Base-by-base conservation (phyloP, 2,797 vertebrate species). In the Podarcis siculus region DNA sequence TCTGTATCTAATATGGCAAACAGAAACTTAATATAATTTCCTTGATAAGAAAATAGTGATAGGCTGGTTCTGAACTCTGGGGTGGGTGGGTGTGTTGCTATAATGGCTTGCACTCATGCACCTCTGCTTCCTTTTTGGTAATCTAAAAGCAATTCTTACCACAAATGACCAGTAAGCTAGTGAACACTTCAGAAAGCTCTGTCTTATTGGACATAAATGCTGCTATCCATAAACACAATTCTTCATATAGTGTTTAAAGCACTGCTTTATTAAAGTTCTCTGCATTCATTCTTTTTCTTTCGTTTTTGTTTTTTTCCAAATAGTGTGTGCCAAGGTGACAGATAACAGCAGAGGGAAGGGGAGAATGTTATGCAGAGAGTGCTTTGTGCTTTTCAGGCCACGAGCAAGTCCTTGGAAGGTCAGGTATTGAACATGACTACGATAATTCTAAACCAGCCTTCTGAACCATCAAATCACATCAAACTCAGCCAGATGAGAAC, bases 381-480 rank as follows among this genome's bases (percentile, higher is more conserved):
- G n/a, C 64, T 93, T 95, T 93, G 37, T 92, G 83, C 42, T 89
- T 95, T 95, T 92, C 71, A 89, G 86, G 86, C 83, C 72, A 91
- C 76, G 42, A 90, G 45, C 78, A 95, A 94, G 92, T 93, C 82
- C 73, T 95, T 79, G 55, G 92, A 94, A 96, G 83, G 83, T 94
- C 86, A 95, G 75, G 66, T 94, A 93, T 85, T 89, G 89, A 95
- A 93, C 92, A 91, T 45, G 61, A 91, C 88, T 72, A 91, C 1
- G 35, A 87, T 94, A 92, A 95, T 93, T 95, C 82, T 88, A 93
- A 96, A 92, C 61, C 64, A 95, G 72, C 3, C 84, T 91, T 89
- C 79, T 84, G 85, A 94, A 85, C 82, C 83, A 95, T 95, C 92
- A 95, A 92, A 93, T 93, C 92, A 89, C 86, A 92, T 95, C 94